Conservation (phyloP, 2,113 vertebrate genomes). For the Vidua chalybeata region DNA sequence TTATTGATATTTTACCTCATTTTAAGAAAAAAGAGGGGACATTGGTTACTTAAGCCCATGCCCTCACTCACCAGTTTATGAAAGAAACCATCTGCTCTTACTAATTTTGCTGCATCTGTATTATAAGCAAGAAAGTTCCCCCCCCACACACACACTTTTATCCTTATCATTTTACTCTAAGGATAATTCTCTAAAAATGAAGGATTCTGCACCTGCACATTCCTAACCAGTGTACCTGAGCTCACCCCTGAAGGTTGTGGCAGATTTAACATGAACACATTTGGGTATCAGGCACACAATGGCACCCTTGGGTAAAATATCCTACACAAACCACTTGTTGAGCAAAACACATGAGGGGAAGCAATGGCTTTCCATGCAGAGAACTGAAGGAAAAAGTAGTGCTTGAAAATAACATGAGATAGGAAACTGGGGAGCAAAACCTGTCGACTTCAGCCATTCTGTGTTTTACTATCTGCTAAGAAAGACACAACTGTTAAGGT, state of each 20-base stretch:
- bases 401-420: background rate
- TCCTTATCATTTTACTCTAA: background rate
- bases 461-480: background rate
- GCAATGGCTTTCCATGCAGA: background rate
- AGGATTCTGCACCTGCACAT: background rate
- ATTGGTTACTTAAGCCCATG: background rate
- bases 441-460: background rate
- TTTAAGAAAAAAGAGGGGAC: background rate
- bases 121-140: background rate
- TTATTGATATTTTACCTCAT: background rate
- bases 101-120: background rate
- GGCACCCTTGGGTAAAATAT: background rate
- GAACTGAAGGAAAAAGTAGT: background rate
- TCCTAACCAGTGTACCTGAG: background rate
- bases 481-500: background rate
- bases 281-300: background rate
- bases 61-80: background rate
- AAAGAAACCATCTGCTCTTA: background rate
- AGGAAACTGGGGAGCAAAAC: fast-evolving
- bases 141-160: background rate
- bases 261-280: background rate
- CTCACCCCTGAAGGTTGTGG: background rate
- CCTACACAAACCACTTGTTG: background rate
- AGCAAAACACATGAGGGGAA: background rate
- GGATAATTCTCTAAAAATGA: background rate